Conservation (phyloP, 2,888 invertebrate genomes). For the Scaptomyza caliginosa region DNA sequence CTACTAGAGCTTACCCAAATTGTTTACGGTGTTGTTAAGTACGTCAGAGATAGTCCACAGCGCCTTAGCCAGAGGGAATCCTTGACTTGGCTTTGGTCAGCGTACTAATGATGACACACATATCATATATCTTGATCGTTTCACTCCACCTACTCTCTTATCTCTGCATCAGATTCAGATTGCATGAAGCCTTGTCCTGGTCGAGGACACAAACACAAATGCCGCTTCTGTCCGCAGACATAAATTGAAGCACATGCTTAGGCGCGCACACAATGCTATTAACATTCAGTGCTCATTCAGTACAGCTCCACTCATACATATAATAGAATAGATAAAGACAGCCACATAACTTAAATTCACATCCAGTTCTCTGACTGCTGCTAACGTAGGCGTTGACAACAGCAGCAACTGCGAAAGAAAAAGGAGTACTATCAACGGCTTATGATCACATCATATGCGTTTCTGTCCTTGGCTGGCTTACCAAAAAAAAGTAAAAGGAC, state of each 20-base stretch:
- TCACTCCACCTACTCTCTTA: background rate
- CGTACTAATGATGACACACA: slow-evolving; percentile 79
- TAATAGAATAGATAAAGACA: background rate
- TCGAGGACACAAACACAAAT: slow-evolving; percentile 27
- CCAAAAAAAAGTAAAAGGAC: slow-evolving; percentile 18
- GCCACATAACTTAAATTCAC: slow-evolving; percentile 35
- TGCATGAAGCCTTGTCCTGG: slow-evolving; percentile 16
- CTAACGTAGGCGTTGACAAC: slow-evolving; percentile 27
- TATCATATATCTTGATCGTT: slow-evolving; percentile 69
- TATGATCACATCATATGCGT: slow-evolving; percentile 66
- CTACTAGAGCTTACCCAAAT: too few relatives aligned
- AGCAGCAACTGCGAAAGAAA: too few relatives aligned
- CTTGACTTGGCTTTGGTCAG: slow-evolving; percentile 55
- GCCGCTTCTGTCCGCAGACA: slow-evolving; percentile 44
- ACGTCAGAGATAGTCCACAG: slow-evolving; percentile 29
- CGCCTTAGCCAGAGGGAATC: slow-evolving; percentile 20
- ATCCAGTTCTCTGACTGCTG: slow-evolving; percentile 12
- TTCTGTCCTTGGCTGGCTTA: slow-evolving; percentile 25
- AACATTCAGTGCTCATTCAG: slow-evolving; percentile 49
- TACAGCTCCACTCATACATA: slow-evolving; percentile 3
- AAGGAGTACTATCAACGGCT: slow-evolving; percentile 48
- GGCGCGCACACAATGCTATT: slow-evolving; percentile 67
- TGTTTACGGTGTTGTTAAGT: slow-evolving; percentile 42
- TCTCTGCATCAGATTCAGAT: background rate
- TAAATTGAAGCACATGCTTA: slow-evolving; percentile 79